A percentile compares a stretch with the other conserved stretches of the same genome.
Evolutionary conservation across 2,888 invertebrate species (phyloP).

Genomic region (Eupsilia transversa): DNA sequence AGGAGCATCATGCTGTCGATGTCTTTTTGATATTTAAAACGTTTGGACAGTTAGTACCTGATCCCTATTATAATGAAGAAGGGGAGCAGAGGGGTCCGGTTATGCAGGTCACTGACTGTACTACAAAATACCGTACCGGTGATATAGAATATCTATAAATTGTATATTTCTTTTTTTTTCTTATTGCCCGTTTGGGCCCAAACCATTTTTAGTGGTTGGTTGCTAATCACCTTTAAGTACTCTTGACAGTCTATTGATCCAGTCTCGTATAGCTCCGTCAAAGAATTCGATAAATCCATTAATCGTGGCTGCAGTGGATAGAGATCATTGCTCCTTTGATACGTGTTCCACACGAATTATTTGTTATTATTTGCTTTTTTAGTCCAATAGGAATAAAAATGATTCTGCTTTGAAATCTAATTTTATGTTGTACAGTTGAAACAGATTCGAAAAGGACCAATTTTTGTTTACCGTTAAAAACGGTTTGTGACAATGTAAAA

Average conservation of each 20-base stretch:
- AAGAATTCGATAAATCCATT: conserved; percentile 26
- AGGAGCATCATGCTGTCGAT: neutral
- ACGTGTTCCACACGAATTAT: neutral
- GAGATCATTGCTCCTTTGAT: conserved; percentile 21
- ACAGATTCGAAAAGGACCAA: conserved; percentile 5
- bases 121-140: neutral
- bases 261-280: neutral
- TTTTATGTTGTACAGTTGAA: conserved; percentile 1
- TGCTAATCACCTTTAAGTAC: conserved; percentile 35
- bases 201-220: conserved; percentile 15
- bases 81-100: too few species aligned
- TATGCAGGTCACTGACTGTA: too few species aligned
- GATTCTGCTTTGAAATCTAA: neutral
- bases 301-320: conserved; percentile 27
- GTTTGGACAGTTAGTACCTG: too few species aligned
- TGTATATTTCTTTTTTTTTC: neutral
- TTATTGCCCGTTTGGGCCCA: neutral
- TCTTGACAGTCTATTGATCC: conserved; percentile 33
- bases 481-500: conserved; percentile 8
- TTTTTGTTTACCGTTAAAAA: conserved; percentile 19
- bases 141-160: neutral
- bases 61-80: too few species aligned
- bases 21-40: neutral
- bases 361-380: neutral
- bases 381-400: neutral